Percentiles rank a stretch among this genome's conserved stretches.
These are phyloP conservation scores for Paraplagusia blochii DNA, from an alignment of 2,113 vertebrate genomes.

Conservation along the genomic window DNA sequence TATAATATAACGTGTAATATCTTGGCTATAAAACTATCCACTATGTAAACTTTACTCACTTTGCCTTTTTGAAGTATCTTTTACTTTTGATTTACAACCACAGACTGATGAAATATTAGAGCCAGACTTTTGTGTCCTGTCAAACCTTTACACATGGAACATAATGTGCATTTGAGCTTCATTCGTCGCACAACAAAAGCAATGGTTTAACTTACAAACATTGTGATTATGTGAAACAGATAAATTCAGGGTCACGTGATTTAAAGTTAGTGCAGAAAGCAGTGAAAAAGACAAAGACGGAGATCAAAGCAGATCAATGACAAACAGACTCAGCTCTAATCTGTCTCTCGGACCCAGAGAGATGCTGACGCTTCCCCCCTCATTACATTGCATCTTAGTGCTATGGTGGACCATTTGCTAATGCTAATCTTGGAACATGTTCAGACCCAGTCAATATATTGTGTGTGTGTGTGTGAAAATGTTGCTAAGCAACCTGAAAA, in stretches of 20 bases:
- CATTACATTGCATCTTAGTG: neutral
- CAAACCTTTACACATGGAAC: too few relatives aligned
- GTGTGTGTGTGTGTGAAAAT: constrained; percentile 39
- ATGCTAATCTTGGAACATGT: constrained; percentile 35
- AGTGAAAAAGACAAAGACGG: neutral
- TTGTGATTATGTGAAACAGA: too few relatives aligned
- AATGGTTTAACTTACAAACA: too few relatives aligned
- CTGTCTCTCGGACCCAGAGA: neutral
- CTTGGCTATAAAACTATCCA: too few relatives aligned
- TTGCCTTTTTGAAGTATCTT: too few relatives aligned
- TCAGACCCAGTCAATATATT: constrained; percentile 38
- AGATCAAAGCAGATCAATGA: constrained; percentile 1
- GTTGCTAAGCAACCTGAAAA: constrained; percentile 79
- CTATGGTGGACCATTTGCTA: constrained; percentile 15
- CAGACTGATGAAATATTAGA: too few relatives aligned
- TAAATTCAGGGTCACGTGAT: neutral
- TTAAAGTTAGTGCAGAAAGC: neutral
- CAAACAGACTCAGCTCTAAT: neutral
- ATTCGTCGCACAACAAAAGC: too few relatives aligned
- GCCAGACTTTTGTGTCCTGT: too few relatives aligned
- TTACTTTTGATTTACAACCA: too few relatives aligned
- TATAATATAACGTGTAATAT: too few relatives aligned
- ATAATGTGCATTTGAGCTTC: too few relatives aligned
- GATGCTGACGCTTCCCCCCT: neutral
- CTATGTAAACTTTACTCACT: too few relatives aligned